phyloP scores from a whole-genome alignment of 2,797 vertebrate species.

The Staurois parvus region DNA sequence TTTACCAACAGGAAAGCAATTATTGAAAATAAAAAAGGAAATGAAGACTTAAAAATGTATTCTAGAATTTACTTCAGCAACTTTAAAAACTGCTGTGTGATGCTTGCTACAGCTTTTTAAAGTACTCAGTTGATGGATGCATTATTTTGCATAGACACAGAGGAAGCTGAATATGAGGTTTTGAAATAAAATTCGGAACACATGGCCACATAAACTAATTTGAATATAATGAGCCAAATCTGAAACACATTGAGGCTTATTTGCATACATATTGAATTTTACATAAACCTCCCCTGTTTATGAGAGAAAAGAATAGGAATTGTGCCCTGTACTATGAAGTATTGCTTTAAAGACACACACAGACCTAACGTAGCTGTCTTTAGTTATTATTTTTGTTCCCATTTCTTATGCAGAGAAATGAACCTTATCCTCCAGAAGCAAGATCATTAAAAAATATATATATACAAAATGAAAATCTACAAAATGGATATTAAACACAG shows the following conservation, averaged over 20 bases:
- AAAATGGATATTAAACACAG: conserved; percentile 27
- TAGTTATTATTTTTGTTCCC: conserved; percentile 53
- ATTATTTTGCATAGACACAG: conserved; percentile 34
- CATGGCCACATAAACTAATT: conserved; percentile 61
- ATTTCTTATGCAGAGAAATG: conserved; percentile 45
- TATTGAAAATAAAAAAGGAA: background rate
- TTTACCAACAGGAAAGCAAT: background rate
- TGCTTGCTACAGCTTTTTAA: conserved; percentile 39
- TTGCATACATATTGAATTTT: conserved; percentile 63
- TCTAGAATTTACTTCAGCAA: conserved; percentile 31
- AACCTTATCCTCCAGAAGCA: conserved; percentile 10
- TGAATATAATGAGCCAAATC: conserved; percentile 61
- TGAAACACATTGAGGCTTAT: conserved; percentile 57
- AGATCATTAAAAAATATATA: conserved; percentile 34
- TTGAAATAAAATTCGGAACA: conserved; percentile 52
- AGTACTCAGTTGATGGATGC: conserved; percentile 27
- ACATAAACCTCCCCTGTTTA: conserved; percentile 57
- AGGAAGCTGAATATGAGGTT: conserved; percentile 44
- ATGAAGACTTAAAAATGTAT: conserved; percentile 2
- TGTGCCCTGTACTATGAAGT: conserved; percentile 46
- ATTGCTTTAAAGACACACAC: conserved; percentile 41
- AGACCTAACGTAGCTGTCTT: conserved; percentile 30
- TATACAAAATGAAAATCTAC: conserved; percentile 1
- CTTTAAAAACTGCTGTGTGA: conserved; percentile 12
- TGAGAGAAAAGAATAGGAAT: conserved; percentile 47